Percentiles rank a stretch among this genome's conserved stretches.
Evolutionary conservation across 2,888 invertebrate genomes (phyloP).

Genomic region (Sarcophaga variegata): DNA sequence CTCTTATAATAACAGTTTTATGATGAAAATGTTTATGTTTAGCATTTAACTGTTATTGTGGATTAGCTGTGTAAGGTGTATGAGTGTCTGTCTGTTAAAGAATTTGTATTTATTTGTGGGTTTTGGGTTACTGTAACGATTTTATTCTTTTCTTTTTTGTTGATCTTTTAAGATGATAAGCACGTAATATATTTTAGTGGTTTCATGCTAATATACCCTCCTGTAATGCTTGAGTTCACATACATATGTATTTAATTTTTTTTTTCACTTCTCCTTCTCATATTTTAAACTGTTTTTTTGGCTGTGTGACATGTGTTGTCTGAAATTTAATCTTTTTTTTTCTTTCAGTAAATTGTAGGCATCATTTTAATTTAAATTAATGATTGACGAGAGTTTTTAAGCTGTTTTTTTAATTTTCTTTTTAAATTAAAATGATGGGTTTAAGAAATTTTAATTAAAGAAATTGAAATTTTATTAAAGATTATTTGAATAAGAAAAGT

Average conservation of each 20-base stretch:
- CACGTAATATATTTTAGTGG: constrained; percentile 63
- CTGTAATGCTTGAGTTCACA: no score
- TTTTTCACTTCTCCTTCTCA: neutral
- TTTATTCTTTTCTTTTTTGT: constrained; percentile 15
- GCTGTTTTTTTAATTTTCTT: neutral
- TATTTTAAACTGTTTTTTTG: constrained; percentile 1
- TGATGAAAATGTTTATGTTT: constrained; percentile 23
- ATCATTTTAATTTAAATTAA: constrained; percentile 64
- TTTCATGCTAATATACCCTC: constrained; percentile 62
- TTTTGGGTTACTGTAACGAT: constrained; percentile 24
- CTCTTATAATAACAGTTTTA: no score
- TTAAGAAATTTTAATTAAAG: no score
- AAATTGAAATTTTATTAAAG: no score
- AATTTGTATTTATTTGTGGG: constrained; percentile 22
- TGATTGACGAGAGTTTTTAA: constrained; percentile 19
- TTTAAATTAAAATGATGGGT: no score
- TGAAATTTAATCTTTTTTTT: constrained; percentile 52
- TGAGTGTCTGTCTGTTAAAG: constrained; percentile 3
- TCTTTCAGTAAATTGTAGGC: constrained; percentile 39
- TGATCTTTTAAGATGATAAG: constrained; percentile 54
- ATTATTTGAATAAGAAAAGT: no score
- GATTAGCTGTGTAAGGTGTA: constrained; percentile 25
- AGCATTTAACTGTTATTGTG: constrained; percentile 46
- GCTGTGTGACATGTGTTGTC: constrained; percentile 44
- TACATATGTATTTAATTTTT: neutral